Percentiles rank a stretch among this genome's conserved stretches.
These are phyloP conservation scores for Neodon shergylaensis DNA, from an alignment of 2,113 vertebrate species.

Conservation along the genomic window DNA sequence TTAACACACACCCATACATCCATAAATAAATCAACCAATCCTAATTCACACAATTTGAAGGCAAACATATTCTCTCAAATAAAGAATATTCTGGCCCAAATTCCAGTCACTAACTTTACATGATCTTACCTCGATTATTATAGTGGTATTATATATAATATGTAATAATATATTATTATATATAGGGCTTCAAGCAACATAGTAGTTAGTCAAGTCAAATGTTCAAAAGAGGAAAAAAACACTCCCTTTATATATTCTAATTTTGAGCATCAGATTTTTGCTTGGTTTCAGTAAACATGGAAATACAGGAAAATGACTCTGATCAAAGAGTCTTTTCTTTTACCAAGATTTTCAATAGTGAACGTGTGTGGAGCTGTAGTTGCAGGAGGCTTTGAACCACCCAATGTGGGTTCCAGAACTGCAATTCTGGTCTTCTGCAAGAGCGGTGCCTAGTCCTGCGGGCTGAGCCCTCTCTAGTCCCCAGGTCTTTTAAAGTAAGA, in stretches of 20 bases:
- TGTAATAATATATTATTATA: no score
- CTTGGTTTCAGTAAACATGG: slow-evolving; percentile 88
- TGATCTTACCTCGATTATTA: background rate
- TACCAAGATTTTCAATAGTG: background rate
- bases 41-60: background rate
- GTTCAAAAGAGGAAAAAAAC: background rate
- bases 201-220: background rate
- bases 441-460: background rate
- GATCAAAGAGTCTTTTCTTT: slow-evolving; percentile 89
- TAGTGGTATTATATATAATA: background rate
- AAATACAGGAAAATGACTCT: slow-evolving; percentile 90
- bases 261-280: slow-evolving; percentile 87
- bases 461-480: background rate
- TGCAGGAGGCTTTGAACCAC: background rate
- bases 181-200: background rate
- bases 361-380: background rate
- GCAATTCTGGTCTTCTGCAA: background rate
- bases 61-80: background rate
- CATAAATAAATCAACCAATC: background rate
- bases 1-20: background rate
- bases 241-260: slow-evolving; percentile 90
- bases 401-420: background rate
- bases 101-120: background rate
- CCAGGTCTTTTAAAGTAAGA: slow-evolving; percentile 82
- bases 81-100: background rate